These are phyloP conservation scores for Struthio camelus DNA, from an alignment of 2,113 vertebrate species.

Conservation along the genomic window DNA sequence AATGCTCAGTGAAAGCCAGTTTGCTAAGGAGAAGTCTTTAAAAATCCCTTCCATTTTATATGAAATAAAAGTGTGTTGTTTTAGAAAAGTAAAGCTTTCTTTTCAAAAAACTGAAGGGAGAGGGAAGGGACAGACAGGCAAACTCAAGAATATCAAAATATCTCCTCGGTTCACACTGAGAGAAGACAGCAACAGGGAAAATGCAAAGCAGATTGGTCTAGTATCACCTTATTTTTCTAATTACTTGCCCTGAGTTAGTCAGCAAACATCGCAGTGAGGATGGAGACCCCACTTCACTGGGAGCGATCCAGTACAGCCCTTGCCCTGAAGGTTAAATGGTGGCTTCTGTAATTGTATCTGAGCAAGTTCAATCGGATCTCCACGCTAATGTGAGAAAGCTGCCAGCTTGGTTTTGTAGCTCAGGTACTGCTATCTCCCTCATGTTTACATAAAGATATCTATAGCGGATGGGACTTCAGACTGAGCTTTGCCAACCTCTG, in stretches of 20 bases:
- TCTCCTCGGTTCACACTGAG: not conserved
- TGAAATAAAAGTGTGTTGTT: not conserved
- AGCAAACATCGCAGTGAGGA: not conserved
- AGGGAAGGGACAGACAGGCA: not conserved
- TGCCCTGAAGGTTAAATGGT: not conserved
- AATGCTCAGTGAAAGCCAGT: not conserved
- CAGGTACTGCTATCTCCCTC: not conserved
- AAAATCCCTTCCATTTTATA: not conserved
- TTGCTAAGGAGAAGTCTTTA: not conserved
- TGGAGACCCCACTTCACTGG: not conserved
- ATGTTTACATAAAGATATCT: not conserved
- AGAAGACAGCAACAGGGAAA: not conserved
- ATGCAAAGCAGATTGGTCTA: not conserved
- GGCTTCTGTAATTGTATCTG: not conserved
- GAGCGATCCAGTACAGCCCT: fast-evolving
- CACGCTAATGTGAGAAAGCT: not conserved
- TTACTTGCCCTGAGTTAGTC: not conserved
- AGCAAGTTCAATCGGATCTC: not conserved
- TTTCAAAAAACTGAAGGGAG: not conserved
- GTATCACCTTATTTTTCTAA: not conserved
- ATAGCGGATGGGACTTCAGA: fast-evolving
- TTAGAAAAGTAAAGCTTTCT: not conserved
- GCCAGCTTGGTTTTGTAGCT: not conserved
- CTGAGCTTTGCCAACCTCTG: not conserved
- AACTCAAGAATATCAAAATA: not conserved